phyloP scores from a whole-genome alignment of 2,797 vertebrate species.

The Sebastes diaconus region DNA sequence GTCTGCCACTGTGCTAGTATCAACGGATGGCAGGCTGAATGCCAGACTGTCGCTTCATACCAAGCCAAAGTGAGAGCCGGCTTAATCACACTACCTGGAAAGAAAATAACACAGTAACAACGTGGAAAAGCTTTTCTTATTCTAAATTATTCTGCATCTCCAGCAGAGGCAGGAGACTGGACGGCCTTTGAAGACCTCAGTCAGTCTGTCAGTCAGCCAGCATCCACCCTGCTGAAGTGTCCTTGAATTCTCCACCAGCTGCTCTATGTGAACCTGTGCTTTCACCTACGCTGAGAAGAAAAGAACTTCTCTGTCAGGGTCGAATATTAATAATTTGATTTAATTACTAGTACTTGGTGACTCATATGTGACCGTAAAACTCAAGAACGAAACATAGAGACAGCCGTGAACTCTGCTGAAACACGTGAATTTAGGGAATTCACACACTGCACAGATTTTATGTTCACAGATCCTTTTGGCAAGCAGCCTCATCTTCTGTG shows the following conservation, averaged over 20 bases:
- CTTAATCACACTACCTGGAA: slow-evolving; percentile 54
- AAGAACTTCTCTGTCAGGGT: not conserved
- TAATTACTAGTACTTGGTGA: not conserved
- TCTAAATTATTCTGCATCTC: slow-evolving; percentile 8
- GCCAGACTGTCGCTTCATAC: slow-evolving; percentile 40
- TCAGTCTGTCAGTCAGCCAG: not conserved
- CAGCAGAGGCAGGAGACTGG: not conserved
- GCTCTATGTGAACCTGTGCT: not conserved
- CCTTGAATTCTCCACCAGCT: slow-evolving; percentile 11
- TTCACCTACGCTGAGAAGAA: not conserved
- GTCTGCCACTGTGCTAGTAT: slow-evolving; percentile 45
- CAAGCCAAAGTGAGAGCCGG: slow-evolving; percentile 29
- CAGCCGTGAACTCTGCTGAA: not conserved
- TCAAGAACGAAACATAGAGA: not conserved
- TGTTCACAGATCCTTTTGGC: slow-evolving; percentile 4
- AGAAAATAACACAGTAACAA: slow-evolving; percentile 33
- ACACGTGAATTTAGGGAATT: not conserved
- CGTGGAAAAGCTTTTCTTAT: slow-evolving; percentile 2
- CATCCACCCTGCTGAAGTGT: not conserved
- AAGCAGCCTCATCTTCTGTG: not conserved
- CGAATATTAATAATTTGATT: not conserved
- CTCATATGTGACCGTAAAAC: not conserved
- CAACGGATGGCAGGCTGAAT: slow-evolving; percentile 27
- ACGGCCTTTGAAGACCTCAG: not conserved
- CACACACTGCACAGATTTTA: not conserved